These are phyloP conservation scores for Zosterops pallidus DNA, from an alignment of 2,113 vertebrate genomes.

Conservation along the genomic window DNA sequence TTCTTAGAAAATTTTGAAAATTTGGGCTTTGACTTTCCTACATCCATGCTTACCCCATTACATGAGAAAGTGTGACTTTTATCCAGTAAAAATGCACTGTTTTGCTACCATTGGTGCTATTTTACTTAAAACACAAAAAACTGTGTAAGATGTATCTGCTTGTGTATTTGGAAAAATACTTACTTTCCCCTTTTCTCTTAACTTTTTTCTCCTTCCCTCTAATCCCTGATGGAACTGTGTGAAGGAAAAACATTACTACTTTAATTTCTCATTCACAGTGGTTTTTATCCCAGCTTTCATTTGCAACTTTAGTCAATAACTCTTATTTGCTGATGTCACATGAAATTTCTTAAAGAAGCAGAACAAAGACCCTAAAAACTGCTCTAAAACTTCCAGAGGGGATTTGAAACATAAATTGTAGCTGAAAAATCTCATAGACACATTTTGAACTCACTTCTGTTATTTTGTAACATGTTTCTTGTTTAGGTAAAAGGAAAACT, in stretches of 20 bases:
- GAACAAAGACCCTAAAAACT: background rate
- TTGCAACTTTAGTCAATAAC: background rate
- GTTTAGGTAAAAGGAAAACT: background rate
- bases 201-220: fast-evolving
- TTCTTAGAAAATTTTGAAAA: background rate
- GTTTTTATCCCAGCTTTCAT: background rate
- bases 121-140: background rate
- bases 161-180: background rate
- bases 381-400: background rate
- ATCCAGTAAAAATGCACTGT: background rate
- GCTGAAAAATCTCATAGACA: background rate
- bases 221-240: background rate
- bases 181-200: background rate
- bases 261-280: background rate
- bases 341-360: background rate
- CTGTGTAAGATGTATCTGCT: fast-evolving
- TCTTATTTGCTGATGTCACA: background rate
- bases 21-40: background rate
- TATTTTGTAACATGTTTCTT: background rate
- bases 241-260: background rate
- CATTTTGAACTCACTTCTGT: background rate
- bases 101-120: background rate
- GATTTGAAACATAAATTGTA: constrained; percentile 13
- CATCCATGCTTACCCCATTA: background rate
- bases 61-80: background rate